Base-by-base conservation (phyloP, 2,113 vertebrate genomes). In the Rousettus leschenaultii region DNA sequence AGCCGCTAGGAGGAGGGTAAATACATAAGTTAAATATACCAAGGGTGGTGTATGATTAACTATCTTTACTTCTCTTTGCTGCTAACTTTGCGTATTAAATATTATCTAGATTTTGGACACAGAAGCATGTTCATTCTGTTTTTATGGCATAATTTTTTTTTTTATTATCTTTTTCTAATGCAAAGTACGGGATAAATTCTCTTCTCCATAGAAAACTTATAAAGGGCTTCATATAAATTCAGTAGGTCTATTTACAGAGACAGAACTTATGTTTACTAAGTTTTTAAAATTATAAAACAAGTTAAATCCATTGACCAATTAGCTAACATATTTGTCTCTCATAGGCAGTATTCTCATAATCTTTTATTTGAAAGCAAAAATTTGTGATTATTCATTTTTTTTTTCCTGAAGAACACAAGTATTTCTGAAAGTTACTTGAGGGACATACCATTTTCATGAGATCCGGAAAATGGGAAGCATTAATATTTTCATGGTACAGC, bases 11-110 rank as follows among this genome's bases (percentile, higher is more conserved):
- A 96, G 22, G 26, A 94, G 59, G 38, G 91, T 65, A 96, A 96
- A 98, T 94, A 97, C 85, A 28, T 51, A 97, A 93, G 63, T 96
- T 97, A 98, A 97, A 97, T 89, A 97, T 33, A 45, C 2, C 24
- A 98, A 96, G 40, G 45, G n/a, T 78, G 73, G 87, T 65, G 18
- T 71, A 51, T 4, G 9, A 55, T 79, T 92, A 96, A 91, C 78
- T 45, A 71, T 78, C 88, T 98, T 93, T 96, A 43, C 51, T 86
- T 97, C 83, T 89, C 68, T 61, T 97, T 98, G n/a, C 68, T 97
- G 85, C 35, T 89, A 63, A 84, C 5, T 94, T 91, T 92, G 24
- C 55, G 94, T 94, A 74, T 40, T 48, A 73, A 57, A 94, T 94
- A 78, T 84, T 96, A 73, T 92, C 26, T 80, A 84, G 0, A 24